Conservation (phyloP, 2,797 vertebrate genomes). For the Leptodactylus fallax region DNA sequence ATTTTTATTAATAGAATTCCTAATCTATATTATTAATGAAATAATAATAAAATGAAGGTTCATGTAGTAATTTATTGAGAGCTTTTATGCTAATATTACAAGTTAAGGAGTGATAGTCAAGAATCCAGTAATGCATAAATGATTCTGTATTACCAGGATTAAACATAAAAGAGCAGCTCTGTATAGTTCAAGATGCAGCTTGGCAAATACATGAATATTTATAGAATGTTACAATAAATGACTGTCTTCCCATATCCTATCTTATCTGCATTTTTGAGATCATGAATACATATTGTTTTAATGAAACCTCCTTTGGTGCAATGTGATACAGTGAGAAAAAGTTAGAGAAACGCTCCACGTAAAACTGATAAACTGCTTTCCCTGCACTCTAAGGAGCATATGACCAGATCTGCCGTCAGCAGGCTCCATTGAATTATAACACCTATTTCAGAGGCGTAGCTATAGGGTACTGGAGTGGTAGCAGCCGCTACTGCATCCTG, state of each 20-base stretch:
- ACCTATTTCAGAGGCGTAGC: too few species aligned
- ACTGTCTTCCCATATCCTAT: neutral
- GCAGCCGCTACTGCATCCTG: too few species aligned
- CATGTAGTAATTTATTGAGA: neutral
- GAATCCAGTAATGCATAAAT: neutral
- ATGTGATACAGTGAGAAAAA: neutral
- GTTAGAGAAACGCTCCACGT: neutral
- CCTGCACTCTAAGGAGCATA: too few species aligned
- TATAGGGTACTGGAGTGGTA: too few species aligned
- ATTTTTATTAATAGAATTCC: conserved; percentile 18
- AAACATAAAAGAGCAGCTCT: conserved; percentile 9
- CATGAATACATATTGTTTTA: neutral
- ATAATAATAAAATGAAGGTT: conserved; percentile 16
- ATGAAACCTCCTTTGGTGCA: neutral
- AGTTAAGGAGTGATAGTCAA: neutral
- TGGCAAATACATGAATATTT: neutral
- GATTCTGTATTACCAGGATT: neutral
- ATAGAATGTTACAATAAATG: neutral
- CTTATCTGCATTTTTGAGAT: neutral
- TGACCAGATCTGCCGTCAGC: too few species aligned
- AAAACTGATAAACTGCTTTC: too few species aligned
- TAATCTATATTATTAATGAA: conserved; percentile 21
- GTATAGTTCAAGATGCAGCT: neutral
- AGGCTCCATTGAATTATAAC: too few species aligned
- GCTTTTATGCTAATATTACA: conserved; percentile 20